Base-by-base conservation (phyloP, 1,140 invertebrate genomes). In the Leptonema lineaticorne region DNA sequence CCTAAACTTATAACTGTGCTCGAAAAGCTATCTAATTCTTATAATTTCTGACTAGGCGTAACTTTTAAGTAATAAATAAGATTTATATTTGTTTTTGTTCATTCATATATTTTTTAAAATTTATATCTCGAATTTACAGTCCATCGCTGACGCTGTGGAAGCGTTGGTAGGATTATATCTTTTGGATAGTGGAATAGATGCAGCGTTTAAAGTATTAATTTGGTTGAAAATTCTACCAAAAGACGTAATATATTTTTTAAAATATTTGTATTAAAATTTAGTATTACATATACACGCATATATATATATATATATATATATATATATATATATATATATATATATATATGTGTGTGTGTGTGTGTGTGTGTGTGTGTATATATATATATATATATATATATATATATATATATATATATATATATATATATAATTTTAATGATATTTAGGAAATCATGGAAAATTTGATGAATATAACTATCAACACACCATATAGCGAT, bases 91-190 rank as follows among this genome's bases (percentile, higher is more conserved):
- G 30, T 5, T 11, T 9, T 14, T 41, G 16, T 16, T 41, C 11
- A 41, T 41, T 41, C 2, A 2, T 41, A 6, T 53, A 6, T 24
- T 53, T 53, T 53, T 18, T 24, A 9, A 53, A 16, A 59, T 20
- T 58, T n/a, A n/a, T n/a, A n/a, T n/a, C n/a, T n/a, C n/a, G n/a
- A n/a, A n/a, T 69, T 41, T 58, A 2, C 48, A 94, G 83, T 84
- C 82, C 46, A 81, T 95, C 1, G 89, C 94, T 0, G 94, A 96
- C 80, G 87, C 85, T 73, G 86, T 95, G 2, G 94, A 96, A 82
- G 90, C 94, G 0, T 76, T 97, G 0, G 85, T 95, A 27, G 94
- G 94, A 0, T 89, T 88, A 14, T 92, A 93, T 75, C 80, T 92
- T 0, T 75, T 84, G 37, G 85, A 85, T 74, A 85, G 81, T 69